Evolutionary conservation across 2,888 invertebrate genomes (phyloP).

Genomic region (Dasysyrphus albostriatus): DNA sequence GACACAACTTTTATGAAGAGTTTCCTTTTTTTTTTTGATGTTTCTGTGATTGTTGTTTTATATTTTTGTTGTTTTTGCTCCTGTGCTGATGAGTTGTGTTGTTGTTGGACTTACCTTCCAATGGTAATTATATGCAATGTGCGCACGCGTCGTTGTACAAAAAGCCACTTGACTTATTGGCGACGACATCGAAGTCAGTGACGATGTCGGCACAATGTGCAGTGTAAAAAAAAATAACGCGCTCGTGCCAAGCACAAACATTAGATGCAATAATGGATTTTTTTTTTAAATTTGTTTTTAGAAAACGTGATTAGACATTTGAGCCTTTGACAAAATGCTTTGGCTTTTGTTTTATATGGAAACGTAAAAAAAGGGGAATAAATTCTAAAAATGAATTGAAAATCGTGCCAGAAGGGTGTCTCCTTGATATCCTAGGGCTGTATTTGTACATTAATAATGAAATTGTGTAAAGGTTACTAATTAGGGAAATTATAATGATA

Average conservation of each 20-base stretch:
- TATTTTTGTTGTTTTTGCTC: conserved; percentile 24
- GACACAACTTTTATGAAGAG: conserved; percentile 23
- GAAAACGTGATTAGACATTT: conserved; percentile 59
- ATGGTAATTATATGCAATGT: conserved; percentile 63
- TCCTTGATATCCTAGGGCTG: conserved; percentile 14
- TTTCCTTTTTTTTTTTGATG: conserved; percentile 23
- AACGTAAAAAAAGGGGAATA: conserved; percentile 6
- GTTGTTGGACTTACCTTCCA: conserved; percentile 5
- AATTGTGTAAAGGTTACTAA: neutral
- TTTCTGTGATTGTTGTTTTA: neutral
- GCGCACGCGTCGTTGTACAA: conserved; percentile 64
- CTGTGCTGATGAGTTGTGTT: conserved; percentile 18
- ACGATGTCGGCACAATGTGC: conserved; percentile 22
- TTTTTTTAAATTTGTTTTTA: conserved; percentile 36
- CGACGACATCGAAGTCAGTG: conserved; percentile 14
- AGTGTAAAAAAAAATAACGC: conserved; percentile 21
- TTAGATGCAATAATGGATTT: conserved; percentile 31
- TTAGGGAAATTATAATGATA: neutral
- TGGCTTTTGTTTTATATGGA: conserved; percentile 32
- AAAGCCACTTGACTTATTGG: conserved; percentile 64
- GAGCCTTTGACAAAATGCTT: neutral
- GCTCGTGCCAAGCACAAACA: conserved; percentile 65
- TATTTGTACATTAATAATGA: neutral
- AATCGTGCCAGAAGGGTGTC: conserved; percentile 48
- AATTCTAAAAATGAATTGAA: conserved; percentile 20